Evolutionary conservation across 2,797 vertebrate genomes (phyloP), one percentile per base, ranked within the genome.

Genomic region (Merluccius polli): DNA sequence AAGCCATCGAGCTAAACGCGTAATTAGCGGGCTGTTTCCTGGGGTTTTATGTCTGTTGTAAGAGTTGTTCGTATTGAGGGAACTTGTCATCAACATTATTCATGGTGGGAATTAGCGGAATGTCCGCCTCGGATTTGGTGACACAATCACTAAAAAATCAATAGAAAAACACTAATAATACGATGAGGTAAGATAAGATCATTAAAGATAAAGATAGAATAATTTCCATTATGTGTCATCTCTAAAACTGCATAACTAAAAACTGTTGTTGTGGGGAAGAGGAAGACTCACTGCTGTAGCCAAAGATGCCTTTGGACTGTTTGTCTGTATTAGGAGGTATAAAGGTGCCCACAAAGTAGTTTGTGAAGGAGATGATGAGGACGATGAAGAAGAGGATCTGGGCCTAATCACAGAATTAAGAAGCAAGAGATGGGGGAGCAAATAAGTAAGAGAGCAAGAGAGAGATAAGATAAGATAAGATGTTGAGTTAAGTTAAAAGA

Each of bases 351-450:
- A 93, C 86, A 41, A 94, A 78, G 74, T 93, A 94, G 88, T 90
- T 94, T 69, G 72, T 1, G 75, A 95, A 95, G 0, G 93, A 91
- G 29, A 94, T 38, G 78, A 95, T 73, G 10, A 94, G 89, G 67
- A 92, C 83, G 0, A 91, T 21, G 27, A 94, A 95, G 86, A 95
- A 94, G 35, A 93, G 48, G 36, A 92, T 79, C 79, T 95, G 93
- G 11, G 92, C 71, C 94, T 95, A 33, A 73, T 4, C 2, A 29
- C 30, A 29, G 41, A 27, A 33, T 18, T 1, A 35, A n/a, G 8
- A 18, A 13, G 44, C 5, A 27, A 24, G 35, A 38, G n/a, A 33
- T 13, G 38, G 38, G 35, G 31, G 10, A 3, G 48, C 29, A 32
- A 32, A n/a, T 33, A 7, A 35, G 41, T 31, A 21, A 29, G 11